A percentile compares a stretch with the other conserved stretches of the same genome.
Conservation (phyloP, 2,888 invertebrate species). For the Steinernema hermaphroditum region DNA sequence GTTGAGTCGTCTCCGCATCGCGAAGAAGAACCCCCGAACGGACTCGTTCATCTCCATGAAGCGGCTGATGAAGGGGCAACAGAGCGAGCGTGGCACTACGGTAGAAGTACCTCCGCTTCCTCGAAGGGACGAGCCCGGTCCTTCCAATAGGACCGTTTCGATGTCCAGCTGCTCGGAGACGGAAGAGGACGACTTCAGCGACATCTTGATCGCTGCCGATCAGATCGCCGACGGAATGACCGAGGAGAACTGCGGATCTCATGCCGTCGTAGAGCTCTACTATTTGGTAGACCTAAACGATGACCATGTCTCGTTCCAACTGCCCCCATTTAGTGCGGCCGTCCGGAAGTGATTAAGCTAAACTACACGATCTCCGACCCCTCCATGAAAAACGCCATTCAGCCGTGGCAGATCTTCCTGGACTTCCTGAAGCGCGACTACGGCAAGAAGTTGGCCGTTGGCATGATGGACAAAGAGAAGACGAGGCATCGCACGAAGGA, state of each 20-base stretch:
- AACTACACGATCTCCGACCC: slow-evolving; percentile 36
- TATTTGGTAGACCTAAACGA: slow-evolving; percentile 42
- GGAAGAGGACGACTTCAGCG: slow-evolving; percentile 22
- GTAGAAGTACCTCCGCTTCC: slow-evolving; percentile 19
- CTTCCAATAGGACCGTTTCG: background rate
- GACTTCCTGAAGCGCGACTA: slow-evolving; percentile 45
- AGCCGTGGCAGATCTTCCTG: slow-evolving; percentile 48
- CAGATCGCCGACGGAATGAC: slow-evolving; percentile 43
- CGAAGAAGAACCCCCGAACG: slow-evolving; percentile 20
- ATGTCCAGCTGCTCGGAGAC: background rate
- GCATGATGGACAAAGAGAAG: slow-evolving; percentile 25
- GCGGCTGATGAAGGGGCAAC: background rate
- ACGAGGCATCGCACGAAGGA: slow-evolving; percentile 12
- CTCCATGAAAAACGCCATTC: slow-evolving; percentile 1
- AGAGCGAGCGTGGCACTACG: slow-evolving; percentile 3
- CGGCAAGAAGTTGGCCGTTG: slow-evolving; percentile 40
- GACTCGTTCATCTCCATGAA: slow-evolving; percentile 23
- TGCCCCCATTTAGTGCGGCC: slow-evolving; percentile 43
- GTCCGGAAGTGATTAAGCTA: slow-evolving; percentile 42
- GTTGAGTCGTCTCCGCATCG: slow-evolving; percentile 35
- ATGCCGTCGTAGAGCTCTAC: slow-evolving; percentile 51
- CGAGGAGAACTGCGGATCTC: slow-evolving; percentile 40
- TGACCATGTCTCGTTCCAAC: background rate
- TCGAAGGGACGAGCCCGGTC: background rate
- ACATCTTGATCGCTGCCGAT: slow-evolving; percentile 14